These are phyloP conservation scores for Plumapathes pennacea DNA, from an alignment of 92 coral and sea anemone genomes.

Conservation along the genomic window DNA sequence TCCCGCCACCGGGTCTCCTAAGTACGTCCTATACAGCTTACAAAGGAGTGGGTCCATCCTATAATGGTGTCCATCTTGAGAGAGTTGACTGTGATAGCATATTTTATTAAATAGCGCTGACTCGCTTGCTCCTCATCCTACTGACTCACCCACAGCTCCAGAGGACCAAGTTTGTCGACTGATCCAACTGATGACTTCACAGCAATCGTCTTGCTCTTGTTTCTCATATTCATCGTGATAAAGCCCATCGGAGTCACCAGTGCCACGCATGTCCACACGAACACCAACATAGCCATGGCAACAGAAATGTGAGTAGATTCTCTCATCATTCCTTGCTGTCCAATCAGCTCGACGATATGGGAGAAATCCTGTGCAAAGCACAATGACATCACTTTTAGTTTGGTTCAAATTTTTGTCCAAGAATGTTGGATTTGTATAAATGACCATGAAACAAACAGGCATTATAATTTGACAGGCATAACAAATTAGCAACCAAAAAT, in stretches of 20 bases:
- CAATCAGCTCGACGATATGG: constrained; percentile 76
- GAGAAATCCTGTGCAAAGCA: constrained; percentile 45
- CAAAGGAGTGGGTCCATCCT: too few species aligned
- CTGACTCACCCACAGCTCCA: constrained; percentile 71
- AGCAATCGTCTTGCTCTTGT: constrained; percentile 79
- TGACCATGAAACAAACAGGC: too few species aligned
- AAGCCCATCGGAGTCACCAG: constrained; percentile 80
- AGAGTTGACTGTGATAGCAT: too few species aligned
- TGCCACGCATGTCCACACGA: constrained; percentile 84
- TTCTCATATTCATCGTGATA: constrained; percentile 66
- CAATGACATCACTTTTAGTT: neutral
- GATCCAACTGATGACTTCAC: constrained; percentile 82
- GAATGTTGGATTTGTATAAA: too few species aligned
- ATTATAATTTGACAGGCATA: too few species aligned
- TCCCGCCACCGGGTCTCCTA: too few species aligned
- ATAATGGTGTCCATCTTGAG: too few species aligned
- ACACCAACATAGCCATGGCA: constrained; percentile 75
- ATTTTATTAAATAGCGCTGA: too few species aligned
- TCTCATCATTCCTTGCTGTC: constrained; percentile 59
- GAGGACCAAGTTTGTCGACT: constrained; percentile 70
- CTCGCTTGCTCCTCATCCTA: too few species aligned
- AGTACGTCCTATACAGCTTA: too few species aligned
- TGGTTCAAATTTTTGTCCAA: neutral
- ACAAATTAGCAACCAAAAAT: too few species aligned
- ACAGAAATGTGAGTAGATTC: constrained; percentile 53